Evolutionary conservation across 2,888 invertebrate species (phyloP).

Genomic region (Rhaphigaster nebulosa): DNA sequence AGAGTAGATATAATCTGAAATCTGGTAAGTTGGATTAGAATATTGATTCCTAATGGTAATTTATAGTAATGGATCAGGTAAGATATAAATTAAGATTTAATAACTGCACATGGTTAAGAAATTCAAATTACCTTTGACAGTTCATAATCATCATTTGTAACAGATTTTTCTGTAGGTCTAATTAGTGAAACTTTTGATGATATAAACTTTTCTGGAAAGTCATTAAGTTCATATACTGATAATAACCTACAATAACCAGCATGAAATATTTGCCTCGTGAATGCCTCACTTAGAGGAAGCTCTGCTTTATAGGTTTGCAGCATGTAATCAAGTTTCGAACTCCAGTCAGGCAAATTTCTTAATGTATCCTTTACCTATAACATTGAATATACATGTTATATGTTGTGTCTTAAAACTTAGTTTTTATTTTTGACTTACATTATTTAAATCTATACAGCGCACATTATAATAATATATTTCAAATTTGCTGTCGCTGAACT

Average conservation of each 20-base stretch:
- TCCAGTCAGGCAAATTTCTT: slow-evolving; percentile 71
- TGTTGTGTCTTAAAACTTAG: neutral
- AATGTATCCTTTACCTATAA: slow-evolving; percentile 64
- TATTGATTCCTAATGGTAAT: too few species aligned
- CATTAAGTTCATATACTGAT: slow-evolving; percentile 71
- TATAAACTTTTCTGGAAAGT: slow-evolving; percentile 68
- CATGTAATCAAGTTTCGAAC: slow-evolving; percentile 73
- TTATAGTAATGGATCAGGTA: too few species aligned
- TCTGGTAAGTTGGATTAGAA: too few species aligned
- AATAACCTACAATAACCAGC: slow-evolving; percentile 73
- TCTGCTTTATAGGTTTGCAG: slow-evolving; percentile 67
- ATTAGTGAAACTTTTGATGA: slow-evolving; percentile 75
- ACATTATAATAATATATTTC: neutral
- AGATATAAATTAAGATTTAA: too few species aligned
- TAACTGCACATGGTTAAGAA: too few species aligned
- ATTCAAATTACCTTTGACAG: slow-evolving; percentile 69
- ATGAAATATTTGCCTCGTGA: slow-evolving; percentile 69
- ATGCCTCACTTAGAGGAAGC: slow-evolving; percentile 66
- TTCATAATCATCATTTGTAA: slow-evolving; percentile 79
- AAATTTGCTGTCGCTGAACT: too few species aligned
- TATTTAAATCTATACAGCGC: neutral
- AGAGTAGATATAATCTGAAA: too few species aligned
- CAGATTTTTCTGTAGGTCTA: slow-evolving; percentile 74
- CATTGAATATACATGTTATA: neutral
- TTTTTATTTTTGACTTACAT: neutral